phyloP scores from a whole-genome alignment of 2,113 vertebrate species.

The Myrmecophaga tridactyla region DNA sequence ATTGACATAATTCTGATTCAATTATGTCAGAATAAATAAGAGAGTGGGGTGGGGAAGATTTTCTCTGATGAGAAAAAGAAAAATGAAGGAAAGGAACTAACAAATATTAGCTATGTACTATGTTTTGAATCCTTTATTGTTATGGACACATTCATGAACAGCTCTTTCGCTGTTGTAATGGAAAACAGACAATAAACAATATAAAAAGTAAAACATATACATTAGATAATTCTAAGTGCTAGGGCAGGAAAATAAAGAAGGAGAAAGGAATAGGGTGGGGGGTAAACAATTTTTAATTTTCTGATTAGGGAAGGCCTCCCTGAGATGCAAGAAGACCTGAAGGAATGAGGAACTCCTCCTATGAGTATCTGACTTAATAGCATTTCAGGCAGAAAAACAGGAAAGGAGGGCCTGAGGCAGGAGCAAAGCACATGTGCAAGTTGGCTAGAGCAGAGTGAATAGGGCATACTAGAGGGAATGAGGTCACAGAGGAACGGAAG shows the following conservation, averaged over 20 bases:
- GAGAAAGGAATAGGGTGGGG: background rate
- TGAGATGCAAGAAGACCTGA: background rate
- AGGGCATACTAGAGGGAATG: background rate
- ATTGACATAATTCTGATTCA: background rate
- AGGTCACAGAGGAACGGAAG: no score
- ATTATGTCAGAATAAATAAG: background rate
- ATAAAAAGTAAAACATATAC: background rate
- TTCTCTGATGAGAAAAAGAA: background rate
- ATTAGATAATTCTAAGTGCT: fast-evolving
- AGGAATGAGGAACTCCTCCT: no score
- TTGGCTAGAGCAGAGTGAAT: background rate
- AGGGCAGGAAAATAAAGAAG: background rate
- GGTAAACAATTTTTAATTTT: background rate
- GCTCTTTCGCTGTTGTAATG: background rate
- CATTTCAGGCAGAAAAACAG: background rate
- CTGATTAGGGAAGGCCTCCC: background rate
- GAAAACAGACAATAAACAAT: background rate
- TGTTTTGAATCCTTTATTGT: background rate
- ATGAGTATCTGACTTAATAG: fast-evolving
- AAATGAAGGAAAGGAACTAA: background rate
- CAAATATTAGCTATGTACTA: no score
- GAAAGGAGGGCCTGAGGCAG: background rate
- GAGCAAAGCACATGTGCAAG: fast-evolving
- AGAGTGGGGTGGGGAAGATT: background rate
- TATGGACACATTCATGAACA: background rate